phyloP scores from a whole-genome alignment of 2,888 invertebrate species.

The Stenolophus ochropezus region DNA sequence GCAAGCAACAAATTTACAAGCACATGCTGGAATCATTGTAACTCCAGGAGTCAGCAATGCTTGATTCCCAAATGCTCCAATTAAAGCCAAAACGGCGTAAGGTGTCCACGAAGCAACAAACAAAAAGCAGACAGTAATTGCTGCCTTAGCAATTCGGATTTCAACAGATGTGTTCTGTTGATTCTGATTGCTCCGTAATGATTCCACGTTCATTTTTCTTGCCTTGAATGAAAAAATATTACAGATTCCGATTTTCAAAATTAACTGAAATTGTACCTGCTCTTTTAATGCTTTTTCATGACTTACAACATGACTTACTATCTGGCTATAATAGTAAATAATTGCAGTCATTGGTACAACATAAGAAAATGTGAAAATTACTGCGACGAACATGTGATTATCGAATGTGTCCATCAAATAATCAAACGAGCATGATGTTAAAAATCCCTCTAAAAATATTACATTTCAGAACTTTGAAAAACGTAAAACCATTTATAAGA shows the following conservation, averaged over 20 bases:
- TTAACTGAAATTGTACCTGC: slow-evolving; percentile 71
- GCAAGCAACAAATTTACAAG: slow-evolving; percentile 92
- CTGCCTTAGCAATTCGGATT: slow-evolving; percentile 90
- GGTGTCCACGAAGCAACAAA: slow-evolving; percentile 94
- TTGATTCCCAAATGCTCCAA: slow-evolving; percentile 88
- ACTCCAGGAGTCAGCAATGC: slow-evolving; percentile 83
- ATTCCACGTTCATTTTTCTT: slow-evolving; percentile 94
- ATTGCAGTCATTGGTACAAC: slow-evolving; percentile 85
- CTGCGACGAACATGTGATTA: slow-evolving; percentile 84
- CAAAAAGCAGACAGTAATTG: slow-evolving; percentile 89
- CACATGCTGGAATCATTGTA: slow-evolving; percentile 90
- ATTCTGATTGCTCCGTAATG: slow-evolving; percentile 83
- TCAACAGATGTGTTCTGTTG: slow-evolving; percentile 84
- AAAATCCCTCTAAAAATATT: slow-evolving; percentile 85
- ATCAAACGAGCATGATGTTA: slow-evolving; percentile 90
- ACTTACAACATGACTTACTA: slow-evolving; percentile 89
- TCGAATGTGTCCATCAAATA: slow-evolving; percentile 87
- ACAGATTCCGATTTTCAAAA: background rate
- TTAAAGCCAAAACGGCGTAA: slow-evolving; percentile 88
- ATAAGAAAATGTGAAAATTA: slow-evolving; percentile 87
- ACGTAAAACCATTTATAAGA: background rate
- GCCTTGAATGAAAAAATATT: slow-evolving; percentile 74
- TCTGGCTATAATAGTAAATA: slow-evolving; percentile 89
- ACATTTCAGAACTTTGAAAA: slow-evolving; percentile 18
- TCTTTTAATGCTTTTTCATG: slow-evolving; percentile 89